Percentiles rank a stretch among this genome's conserved stretches.
phyloP scores from a whole-genome alignment of 2,113 vertebrate species.

The Chionomys nivalis region DNA sequence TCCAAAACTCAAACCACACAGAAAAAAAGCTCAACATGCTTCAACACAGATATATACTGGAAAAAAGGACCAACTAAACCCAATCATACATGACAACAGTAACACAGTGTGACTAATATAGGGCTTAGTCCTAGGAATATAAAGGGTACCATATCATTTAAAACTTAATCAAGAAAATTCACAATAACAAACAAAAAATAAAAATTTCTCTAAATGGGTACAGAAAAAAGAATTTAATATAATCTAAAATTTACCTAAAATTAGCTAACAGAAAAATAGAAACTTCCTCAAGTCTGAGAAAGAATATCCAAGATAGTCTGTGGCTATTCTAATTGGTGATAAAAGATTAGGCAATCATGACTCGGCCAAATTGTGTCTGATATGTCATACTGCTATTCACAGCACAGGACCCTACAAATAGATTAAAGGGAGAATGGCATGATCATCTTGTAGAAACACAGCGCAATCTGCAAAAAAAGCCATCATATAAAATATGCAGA shows the following conservation, averaged over 20 bases:
- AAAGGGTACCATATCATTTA: neutral
- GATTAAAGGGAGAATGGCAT: neutral
- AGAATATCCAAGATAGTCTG: neutral
- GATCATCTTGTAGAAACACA: neutral
- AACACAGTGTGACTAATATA: neutral
- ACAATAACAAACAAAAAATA: neutral
- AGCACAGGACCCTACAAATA: neutral
- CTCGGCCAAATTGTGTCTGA: neutral
- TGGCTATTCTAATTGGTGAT: neutral
- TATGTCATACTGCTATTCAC: neutral
- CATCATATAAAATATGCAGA: neutral
- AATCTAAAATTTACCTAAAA: neutral
- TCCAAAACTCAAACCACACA: neutral
- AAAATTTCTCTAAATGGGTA: neutral
- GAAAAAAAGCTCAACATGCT: neutral
- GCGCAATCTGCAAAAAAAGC: neutral
- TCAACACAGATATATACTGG: neutral
- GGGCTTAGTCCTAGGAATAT: neutral
- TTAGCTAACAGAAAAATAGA: neutral
- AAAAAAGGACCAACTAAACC: conserved; percentile 27
- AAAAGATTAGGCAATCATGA: neutral
- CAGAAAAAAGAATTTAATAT: neutral
- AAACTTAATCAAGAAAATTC: conserved; percentile 4
- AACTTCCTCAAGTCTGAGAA: neutral
- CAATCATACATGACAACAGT: neutral